Conservation (phyloP, 2,888 invertebrate genomes). For the Teleogryllus oceanicus region DNA sequence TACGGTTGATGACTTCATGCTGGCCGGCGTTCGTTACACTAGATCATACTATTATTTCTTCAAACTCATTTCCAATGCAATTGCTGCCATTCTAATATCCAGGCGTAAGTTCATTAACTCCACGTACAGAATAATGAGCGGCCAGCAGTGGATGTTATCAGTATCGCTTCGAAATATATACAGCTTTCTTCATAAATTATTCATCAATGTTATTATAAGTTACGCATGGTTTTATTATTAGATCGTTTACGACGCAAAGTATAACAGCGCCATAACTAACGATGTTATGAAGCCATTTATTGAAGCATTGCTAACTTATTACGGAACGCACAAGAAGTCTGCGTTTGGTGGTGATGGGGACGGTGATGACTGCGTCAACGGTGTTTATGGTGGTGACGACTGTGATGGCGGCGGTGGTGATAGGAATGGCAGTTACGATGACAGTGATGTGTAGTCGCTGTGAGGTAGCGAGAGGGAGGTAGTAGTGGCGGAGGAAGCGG, state of each 20-base stretch:
- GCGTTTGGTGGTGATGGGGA: not conserved
- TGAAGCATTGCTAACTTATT: not conserved
- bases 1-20: not conserved
- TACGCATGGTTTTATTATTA: slow-evolving; percentile 11
- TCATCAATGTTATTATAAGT: slow-evolving; percentile 18
- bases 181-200: slow-evolving; percentile 18
- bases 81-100: slow-evolving; percentile 2
- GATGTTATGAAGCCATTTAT: slow-evolving; percentile 18
- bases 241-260: not conserved
- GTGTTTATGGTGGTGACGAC: not conserved
- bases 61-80: slow-evolving; percentile 18
- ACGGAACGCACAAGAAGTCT: slow-evolving; percentile 18
- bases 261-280: not conserved
- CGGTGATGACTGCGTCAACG: not conserved
- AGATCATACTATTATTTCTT: slow-evolving; percentile 1
- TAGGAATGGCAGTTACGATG: no score
- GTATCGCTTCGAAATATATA: slow-evolving; percentile 18
- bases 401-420: not conserved
- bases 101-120: not conserved
- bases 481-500: no score
- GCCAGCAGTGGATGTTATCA: slow-evolving; percentile 2
- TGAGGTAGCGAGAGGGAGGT: no score
- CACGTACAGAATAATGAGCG: slow-evolving; percentile 1
- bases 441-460: no score
- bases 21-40: not conserved